Evolutionary conservation across 2,888 invertebrate genomes (phyloP), one percentile per base, ranked within the genome.

Genomic region (Eurytoma californica): DNA sequence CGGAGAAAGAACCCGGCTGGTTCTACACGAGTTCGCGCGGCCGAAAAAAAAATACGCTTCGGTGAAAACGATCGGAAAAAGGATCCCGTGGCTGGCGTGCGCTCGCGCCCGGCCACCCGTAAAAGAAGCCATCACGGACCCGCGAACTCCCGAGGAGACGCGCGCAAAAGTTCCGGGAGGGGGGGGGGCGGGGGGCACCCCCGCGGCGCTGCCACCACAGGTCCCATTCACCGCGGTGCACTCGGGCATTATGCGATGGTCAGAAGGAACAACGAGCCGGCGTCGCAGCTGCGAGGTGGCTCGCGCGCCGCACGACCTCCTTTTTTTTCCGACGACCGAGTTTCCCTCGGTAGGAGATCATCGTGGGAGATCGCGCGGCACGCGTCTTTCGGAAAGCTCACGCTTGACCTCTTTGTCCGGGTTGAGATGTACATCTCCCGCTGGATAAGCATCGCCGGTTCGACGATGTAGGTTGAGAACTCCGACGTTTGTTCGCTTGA

Each of bases 221-320:
- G 73, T 78, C 70, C 79, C 76, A 81, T 80, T 81, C 79, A 77
- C 68, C 51, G 63, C 30, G 47, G 69, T 61, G 66, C 67, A 73
- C 69, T 53, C 28, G 58, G 53, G 76, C 60, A 79, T 81, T 73
- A 66, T 79, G 69, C 79, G 53, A 49, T 14, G 61, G 13, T 72
- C 58, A 67, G 68, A 74, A 73, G 74, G 81, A 81, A 81, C 77
- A 79, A 80, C 69, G 79, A 14, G 66, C n/a, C 39, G 18, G 9
- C 28, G 47, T 3, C 16, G 47, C 78, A 72, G 72, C 78, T 78
- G 79, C 58, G 7, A 30, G 47, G 16, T n/a, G 0, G 58, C 3
- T 55, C 39, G 24, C 16, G 28, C 53, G 18, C n/a, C 63, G 63
- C 18, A 30, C 55, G 55, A 73, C 65, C 16, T 73, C 20, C 58